Evolutionary conservation across 1,140 invertebrate genomes (phyloP).

Genomic region (Drosophila truncata): DNA sequence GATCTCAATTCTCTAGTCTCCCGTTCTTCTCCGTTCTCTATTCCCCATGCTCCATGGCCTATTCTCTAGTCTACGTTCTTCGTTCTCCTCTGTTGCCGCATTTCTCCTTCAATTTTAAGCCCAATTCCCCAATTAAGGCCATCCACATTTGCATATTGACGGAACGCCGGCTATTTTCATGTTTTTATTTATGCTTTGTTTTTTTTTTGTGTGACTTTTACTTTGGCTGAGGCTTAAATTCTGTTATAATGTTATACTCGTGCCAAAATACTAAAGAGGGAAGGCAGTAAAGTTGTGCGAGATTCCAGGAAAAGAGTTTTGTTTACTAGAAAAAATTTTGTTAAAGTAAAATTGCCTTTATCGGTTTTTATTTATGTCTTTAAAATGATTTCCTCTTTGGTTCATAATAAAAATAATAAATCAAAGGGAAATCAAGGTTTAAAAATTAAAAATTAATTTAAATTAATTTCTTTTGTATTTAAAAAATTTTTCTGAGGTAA

Average conservation of each 20-base stretch:
- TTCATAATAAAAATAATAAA: too few species aligned
- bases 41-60: background rate
- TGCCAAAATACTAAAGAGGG: background rate
- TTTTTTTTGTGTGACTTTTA: conserved; percentile 58
- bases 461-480: too few species aligned
- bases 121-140: conserved; percentile 54
- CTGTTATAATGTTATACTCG: conserved; percentile 33
- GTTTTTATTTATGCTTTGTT: conserved; percentile 25
- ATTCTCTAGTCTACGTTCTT: background rate
- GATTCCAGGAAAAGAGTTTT: too few species aligned
- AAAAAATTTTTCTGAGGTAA: too few species aligned
- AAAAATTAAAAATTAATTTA: too few species aligned
- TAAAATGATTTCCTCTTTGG: too few species aligned
- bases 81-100: background rate
- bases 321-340: too few species aligned
- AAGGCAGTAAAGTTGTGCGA: background rate
- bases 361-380: too few species aligned
- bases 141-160: conserved; percentile 59
- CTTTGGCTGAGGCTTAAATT: conserved; percentile 37
- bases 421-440: too few species aligned
- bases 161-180: conserved; percentile 15
- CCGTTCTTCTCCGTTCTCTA: conserved; percentile 19
- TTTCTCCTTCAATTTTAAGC: conserved; percentile 8
- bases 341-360: too few species aligned
- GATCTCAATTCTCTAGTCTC: conserved; percentile 32